A percentile compares a stretch with the other conserved stretches of the same genome.
phyloP scores from a whole-genome alignment of 2,888 invertebrate genomes.

The Metellina segmentata region DNA sequence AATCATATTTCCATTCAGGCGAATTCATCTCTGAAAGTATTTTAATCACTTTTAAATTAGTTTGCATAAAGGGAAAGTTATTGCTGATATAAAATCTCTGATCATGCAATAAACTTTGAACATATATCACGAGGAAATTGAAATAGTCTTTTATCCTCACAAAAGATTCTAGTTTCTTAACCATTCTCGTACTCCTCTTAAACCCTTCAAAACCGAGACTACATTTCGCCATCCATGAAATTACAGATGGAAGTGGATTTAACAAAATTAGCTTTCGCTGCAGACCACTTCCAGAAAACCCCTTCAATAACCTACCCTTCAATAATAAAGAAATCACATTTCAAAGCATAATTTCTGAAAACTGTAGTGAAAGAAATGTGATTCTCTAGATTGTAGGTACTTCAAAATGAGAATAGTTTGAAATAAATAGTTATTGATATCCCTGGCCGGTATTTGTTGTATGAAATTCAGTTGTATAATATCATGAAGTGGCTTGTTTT shows the following conservation, averaged over 20 bases:
- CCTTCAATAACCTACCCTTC: background rate
- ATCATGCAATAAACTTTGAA: background rate
- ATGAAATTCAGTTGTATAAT: too few relatives aligned
- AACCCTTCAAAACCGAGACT: background rate
- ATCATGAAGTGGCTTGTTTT: too few relatives aligned
- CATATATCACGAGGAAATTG: background rate
- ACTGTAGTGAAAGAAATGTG: background rate
- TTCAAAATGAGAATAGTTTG: too few relatives aligned
- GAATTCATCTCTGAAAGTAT: too few relatives aligned
- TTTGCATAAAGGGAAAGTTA: too few relatives aligned
- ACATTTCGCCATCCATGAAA: slow-evolving; percentile 40
- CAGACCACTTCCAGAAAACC: background rate
- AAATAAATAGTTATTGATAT: too few relatives aligned
- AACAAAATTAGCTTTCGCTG: slow-evolving; percentile 25
- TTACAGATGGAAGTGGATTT: slow-evolving; percentile 38
- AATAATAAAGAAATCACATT: background rate
- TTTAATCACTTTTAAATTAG: too few relatives aligned
- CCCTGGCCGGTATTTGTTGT: too few relatives aligned
- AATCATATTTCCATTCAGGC: too few relatives aligned
- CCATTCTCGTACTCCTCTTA: background rate
- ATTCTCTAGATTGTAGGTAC: background rate
- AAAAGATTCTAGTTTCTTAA: background rate
- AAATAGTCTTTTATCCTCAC: background rate
- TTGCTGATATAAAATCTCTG: background rate
- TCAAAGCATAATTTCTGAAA: slow-evolving; percentile 20